Evolutionary conservation across 2,113 vertebrate species (phyloP).

Genomic region (Apeltes quadracus): DNA sequence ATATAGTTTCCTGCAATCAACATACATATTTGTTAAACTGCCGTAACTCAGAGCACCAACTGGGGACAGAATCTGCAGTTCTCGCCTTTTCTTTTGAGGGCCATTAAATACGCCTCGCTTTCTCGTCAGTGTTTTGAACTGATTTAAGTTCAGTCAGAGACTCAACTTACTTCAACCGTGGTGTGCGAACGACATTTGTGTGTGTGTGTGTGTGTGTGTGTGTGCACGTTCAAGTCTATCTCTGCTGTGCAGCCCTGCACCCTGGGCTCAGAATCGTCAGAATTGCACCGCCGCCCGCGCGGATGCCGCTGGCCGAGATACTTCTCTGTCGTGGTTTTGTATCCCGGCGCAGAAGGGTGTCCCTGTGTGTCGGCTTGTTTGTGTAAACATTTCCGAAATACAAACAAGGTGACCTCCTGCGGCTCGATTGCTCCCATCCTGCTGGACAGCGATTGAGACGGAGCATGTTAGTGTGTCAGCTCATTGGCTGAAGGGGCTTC

Average conservation of each 20-base stretch:
- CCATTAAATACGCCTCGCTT: not conserved
- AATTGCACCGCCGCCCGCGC: slow-evolving; percentile 27
- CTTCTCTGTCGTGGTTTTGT: slow-evolving; percentile 12
- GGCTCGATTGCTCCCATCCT: not conserved
- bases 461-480: not conserved
- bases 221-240: slow-evolving; percentile 55
- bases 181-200: slow-evolving; percentile 10
- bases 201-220: slow-evolving; percentile 16
- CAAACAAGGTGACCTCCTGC: not conserved
- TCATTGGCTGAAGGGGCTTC: not conserved
- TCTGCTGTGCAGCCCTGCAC: slow-evolving; percentile 60
- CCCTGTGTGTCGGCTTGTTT: not conserved
- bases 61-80: not conserved
- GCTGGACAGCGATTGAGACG: not conserved
- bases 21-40: not conserved
- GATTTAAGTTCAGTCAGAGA: slow-evolving; percentile 23
- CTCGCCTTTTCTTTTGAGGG: not conserved
- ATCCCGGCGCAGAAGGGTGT: not conserved
- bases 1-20: not conserved
- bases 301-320: slow-evolving; percentile 29
- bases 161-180: slow-evolving; percentile 27
- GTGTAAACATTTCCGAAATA: not conserved
- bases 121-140: slow-evolving; percentile 9
- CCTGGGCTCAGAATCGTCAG: slow-evolving; percentile 45
- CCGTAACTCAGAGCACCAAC: not conserved